phyloP scores from a whole-genome alignment of 1,140 invertebrate species.

The Reticulitermes speratus region DNA sequence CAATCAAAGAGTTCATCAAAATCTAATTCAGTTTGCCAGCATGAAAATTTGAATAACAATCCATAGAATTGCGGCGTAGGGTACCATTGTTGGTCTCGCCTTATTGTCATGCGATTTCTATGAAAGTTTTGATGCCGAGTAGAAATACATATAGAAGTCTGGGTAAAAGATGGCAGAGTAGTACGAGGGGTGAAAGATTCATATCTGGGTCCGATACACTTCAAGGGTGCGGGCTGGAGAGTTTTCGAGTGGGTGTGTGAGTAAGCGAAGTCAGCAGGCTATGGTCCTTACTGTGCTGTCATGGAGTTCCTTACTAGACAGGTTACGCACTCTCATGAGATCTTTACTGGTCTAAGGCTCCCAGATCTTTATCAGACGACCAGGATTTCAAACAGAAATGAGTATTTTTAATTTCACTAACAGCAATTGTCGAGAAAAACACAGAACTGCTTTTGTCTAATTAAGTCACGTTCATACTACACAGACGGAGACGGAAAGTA shows the following conservation, averaged over 20 bases:
- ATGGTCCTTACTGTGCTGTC: background rate
- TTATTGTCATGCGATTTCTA: slow-evolving; percentile 13
- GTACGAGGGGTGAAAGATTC: background rate
- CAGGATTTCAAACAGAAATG: no score
- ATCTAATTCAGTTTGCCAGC: slow-evolving; percentile 15
- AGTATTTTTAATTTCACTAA: no score
- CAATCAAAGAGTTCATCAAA: slow-evolving; percentile 12
- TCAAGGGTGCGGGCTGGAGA: background rate
- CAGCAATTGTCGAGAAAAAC: no score
- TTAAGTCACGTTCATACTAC: no score
- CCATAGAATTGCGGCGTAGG: background rate
- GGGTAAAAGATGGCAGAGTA: background rate
- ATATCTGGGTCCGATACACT: slow-evolving; percentile 8
- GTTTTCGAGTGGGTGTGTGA: background rate
- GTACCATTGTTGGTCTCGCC: background rate
- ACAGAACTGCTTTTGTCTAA: no score
- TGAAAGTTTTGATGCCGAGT: slow-evolving; percentile 16
- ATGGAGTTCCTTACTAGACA: background rate
- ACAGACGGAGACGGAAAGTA: no score
- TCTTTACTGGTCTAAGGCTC: no score
- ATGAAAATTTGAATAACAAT: slow-evolving; percentile 20
- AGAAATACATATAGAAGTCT: background rate
- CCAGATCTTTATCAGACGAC: no score
- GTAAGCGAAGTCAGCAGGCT: background rate
- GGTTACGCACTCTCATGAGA: background rate